Evolutionary conservation across 2,797 vertebrate species (phyloP), one percentile per base, ranked within the genome.

Genomic region (Manis crassicaudata): DNA sequence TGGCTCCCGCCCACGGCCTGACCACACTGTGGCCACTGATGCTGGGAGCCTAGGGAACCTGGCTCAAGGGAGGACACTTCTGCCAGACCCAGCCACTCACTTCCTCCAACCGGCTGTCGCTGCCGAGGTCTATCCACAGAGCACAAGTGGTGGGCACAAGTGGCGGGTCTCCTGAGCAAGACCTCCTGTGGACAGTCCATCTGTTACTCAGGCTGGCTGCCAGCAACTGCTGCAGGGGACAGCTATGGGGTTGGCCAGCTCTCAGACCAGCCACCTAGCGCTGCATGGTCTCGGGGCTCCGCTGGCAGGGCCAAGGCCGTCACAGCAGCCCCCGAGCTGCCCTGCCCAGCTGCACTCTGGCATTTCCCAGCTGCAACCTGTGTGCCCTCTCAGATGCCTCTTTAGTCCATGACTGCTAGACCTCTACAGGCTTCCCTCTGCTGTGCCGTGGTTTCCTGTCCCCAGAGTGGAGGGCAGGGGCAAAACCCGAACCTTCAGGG

Each of bases 51-150:
- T 7, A 11, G 13, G 40, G 35, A n/a, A 27, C 54, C n/a, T 0
- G 2, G 75, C 7, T 7, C 70, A 16, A n/a, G 52, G 52, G 16
- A 1, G 29, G 62, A 70, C 25, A 5, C 43, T 35, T 4, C 12
- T 3, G 46, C 58, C 65, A 12, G 2, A 6, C 0, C 20, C 29
- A 52, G 65, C n/a, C 0, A 0, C 37, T 29, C 46, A 0, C 35
- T 2, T 10, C 58, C 54, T 11, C 87, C 10, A 27, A 13, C 70
- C 43, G 8, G 62, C 82, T 27, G 35, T 21, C 68, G 29, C 85
- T 2, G 13, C n/a, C 1, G 13, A 52, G 35, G 46, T 6, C 56
- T 3, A n/a, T 63, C 79, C 43, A 3, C 3, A 0, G 52, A 9
- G 72, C 50, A 1, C 13, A 27, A 54, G 37, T 16, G 52, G 27